A percentile compares a stretch with the other conserved stretches of the same genome.
Evolutionary conservation across 2,797 vertebrate genomes (phyloP).

Genomic region (Acipenser transmontanus): DNA sequence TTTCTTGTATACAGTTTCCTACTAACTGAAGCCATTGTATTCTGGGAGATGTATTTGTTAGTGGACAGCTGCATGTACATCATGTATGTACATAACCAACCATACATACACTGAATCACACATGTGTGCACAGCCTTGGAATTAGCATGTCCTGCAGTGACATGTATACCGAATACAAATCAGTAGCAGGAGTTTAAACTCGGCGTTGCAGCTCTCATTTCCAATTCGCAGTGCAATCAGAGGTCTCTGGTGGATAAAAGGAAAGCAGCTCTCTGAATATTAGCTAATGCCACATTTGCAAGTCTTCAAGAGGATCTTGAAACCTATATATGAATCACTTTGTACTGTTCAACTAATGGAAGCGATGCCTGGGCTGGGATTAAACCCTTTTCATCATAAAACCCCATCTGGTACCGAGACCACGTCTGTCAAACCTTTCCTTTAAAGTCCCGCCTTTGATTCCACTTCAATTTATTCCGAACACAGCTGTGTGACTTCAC

Average conservation of each 20-base stretch:
- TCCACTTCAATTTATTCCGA: constrained; percentile 91
- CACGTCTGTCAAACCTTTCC: constrained; percentile 92
- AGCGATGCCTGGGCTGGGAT: constrained; percentile 92
- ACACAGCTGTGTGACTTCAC: constrained; percentile 85
- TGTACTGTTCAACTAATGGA: constrained; percentile 89
- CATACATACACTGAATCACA: too few species aligned
- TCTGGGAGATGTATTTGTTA: too few species aligned
- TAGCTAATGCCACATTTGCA: constrained; percentile 97
- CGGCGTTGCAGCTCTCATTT: constrained; percentile 80
- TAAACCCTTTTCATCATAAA: constrained; percentile 98
- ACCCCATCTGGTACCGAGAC: constrained; percentile 96
- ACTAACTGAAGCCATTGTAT: too few species aligned
- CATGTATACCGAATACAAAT: constrained; percentile 92
- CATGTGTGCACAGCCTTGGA: too few species aligned
- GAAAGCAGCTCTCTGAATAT: constrained; percentile 76
- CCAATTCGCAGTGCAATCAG: constrained; percentile 84
- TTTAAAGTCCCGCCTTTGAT: constrained; percentile 97
- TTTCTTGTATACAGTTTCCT: too few species aligned
- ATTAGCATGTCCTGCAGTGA: constrained; percentile 76
- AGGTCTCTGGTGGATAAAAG: constrained; percentile 68
- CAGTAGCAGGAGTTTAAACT: constrained; percentile 69
- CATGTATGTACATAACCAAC: too few species aligned
- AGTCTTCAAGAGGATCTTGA: constrained; percentile 83
- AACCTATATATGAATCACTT: constrained; percentile 81
- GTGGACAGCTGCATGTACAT: too few species aligned